phyloP scores from a whole-genome alignment of 2,888 invertebrate species.

The Ophraella communa region DNA sequence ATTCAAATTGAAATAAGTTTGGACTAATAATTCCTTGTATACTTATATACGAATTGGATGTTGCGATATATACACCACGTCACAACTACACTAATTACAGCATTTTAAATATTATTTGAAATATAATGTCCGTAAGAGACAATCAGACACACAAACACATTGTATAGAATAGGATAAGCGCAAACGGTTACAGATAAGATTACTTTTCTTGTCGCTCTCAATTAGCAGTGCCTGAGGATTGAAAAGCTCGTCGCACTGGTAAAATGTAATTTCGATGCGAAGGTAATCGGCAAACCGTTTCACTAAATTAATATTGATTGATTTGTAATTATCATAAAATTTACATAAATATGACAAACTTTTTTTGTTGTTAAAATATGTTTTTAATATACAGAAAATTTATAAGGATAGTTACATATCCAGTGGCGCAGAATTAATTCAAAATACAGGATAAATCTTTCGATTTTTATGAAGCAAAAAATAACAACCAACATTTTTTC shows the following conservation, averaged over 20 bases:
- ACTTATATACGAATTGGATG: conserved; percentile 20
- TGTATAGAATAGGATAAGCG: background rate
- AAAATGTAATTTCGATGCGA: background rate
- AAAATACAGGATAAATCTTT: too few species aligned
- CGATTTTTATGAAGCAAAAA: too few species aligned
- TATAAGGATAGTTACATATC: too few species aligned
- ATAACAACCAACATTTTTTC: too few species aligned
- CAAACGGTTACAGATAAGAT: background rate
- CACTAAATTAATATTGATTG: too few species aligned
- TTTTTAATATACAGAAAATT: too few species aligned
- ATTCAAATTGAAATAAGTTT: conserved; percentile 14
- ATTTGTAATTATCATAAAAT: too few species aligned
- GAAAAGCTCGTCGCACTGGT: background rate
- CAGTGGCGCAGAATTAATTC: too few species aligned
- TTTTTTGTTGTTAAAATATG: too few species aligned
- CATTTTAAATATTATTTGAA: conserved; percentile 2
- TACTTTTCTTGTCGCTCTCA: background rate
- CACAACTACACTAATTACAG: conserved; percentile 9
- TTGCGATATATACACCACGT: conserved; percentile 21
- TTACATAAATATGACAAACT: too few species aligned
- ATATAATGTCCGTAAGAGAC: background rate
- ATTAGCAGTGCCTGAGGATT: background rate
- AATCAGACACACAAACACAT: background rate
- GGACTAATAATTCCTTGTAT: conserved; percentile 16
- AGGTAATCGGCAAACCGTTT: background rate